Base-by-base conservation (phyloP, 1,140 invertebrate genomes). In the Eurosta solidaginis region DNA sequence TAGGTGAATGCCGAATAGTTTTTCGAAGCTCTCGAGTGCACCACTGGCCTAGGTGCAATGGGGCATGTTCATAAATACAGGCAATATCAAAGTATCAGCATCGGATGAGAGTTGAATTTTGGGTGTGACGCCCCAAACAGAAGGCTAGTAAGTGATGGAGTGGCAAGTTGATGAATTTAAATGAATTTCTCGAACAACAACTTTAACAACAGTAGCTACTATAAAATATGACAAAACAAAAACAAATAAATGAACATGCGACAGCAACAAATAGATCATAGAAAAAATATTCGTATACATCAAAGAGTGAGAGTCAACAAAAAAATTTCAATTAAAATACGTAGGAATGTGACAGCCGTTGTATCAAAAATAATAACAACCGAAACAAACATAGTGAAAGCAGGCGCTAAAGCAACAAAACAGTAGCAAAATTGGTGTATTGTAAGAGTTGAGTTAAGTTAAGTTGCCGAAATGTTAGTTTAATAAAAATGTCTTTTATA, bases 91-190 rank as follows among this genome's bases (percentile, higher is more conserved):
- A n/a, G n/a, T n/a, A n/a, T n/a, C n/a, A n/a, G n/a, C n/a, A n/a
- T 20, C 0, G 27, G 2, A 17, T 36, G 54, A 10, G 27, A 25
- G 54, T 29, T 33, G n/a, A 20, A 40, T 29, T 1, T 42, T 68
- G 59, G 59, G 59, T 68, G 59, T 20, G 36, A 12, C 0, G 45
- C 45, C 14, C 14, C 45, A 17, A 3, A 14, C 59, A 40, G 33
- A 40, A 12, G 1, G 12, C 2, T 3, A 27, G 17, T 59, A 17
- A 7, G 59, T 9, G 59, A 17, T 68, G 36, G 59, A 68, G n/a
- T 68, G 59, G 14, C 59, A 68, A 33, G 12, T 33, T 68, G 59
- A 68, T 68, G 59, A 68, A 68, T 68, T 68, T 68, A 40, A 20
- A 68, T 68, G 29, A 68, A 40, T 68, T 68, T 10, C 29, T 6